Base-by-base conservation (phyloP, 2,888 invertebrate species). In the Caenorhabditis virilis region DNA sequence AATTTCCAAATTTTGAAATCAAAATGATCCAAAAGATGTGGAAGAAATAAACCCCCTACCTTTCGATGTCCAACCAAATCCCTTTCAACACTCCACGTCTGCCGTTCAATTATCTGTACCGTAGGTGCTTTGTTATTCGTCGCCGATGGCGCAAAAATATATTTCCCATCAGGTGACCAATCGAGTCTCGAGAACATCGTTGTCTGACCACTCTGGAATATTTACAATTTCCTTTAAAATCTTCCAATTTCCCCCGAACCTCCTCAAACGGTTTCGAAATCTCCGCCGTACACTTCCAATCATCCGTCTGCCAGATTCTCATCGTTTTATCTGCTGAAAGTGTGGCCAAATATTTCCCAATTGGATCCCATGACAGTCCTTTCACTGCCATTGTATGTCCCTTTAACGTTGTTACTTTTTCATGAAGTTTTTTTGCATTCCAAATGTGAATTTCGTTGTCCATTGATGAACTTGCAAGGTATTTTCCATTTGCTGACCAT, bases 341-440 rank as follows among this genome's bases (percentile, higher is more conserved):
- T 33, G 94, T 92, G 0, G 97, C 95, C 59, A 99, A 85, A 84
- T 93, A 97, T 85, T 94, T 94, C 0, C 97, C 97, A 43, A 94
- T 91, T 1, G 98, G 98, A 86, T 98, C 98, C 95, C 97, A 98
- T 4, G 94, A 90, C 0, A 98, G 91, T 7, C 98, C 98, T 93
- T 86, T 87, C 23, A 87, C 86, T 42, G 85, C 68, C 2, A 85
- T 84, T 41, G 83, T 82, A 74, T 98, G 97, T 2, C 76, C 79
- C 0, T 48, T 41, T 11, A 65, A 38, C 11, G 41, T 22, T 11
- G 65, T 20, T 3, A 65, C 38, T 9, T 39, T 36, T n/a, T 60
- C 52, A 71, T 88, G 93, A 83, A 95, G 90, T 76, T 92, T 91
- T 48, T 90, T 89, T 0, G 91, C 92, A 84, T 95, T 93, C 97